phyloP scores from a whole-genome alignment of 2,797 vertebrate genomes.

The Sorex maritimensis region DNA sequence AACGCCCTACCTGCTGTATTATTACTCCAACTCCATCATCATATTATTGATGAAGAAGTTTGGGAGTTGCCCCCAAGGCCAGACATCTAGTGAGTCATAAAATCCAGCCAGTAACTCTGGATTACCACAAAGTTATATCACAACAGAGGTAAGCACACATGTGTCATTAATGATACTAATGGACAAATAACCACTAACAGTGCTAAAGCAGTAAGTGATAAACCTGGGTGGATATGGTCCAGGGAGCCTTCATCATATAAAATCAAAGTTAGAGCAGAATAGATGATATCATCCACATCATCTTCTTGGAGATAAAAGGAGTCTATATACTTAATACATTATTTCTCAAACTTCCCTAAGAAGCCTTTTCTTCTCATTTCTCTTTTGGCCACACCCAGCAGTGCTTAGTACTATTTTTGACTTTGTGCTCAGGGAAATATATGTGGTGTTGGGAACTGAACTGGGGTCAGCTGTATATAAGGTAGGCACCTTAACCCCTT shows the following conservation, averaged over 20 bases:
- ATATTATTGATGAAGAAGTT: conserved; percentile 37
- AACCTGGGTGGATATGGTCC: neutral
- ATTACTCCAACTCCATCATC: neutral
- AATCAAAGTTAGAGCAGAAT: neutral
- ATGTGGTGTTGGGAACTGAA: too few species aligned
- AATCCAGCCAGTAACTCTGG: neutral
- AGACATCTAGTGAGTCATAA: conserved; percentile 16
- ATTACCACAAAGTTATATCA: neutral
- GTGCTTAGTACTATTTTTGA: too few species aligned
- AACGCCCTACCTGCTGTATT: too few species aligned
- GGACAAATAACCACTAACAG: neutral
- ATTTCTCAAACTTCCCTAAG: neutral
- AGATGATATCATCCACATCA: fast-evolving
- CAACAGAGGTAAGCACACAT: neutral
- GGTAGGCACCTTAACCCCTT: too few species aligned
- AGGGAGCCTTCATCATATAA: conserved; percentile 4
- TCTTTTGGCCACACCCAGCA: too few species aligned
- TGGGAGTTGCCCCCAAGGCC: neutral
- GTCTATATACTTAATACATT: neutral
- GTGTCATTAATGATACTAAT: neutral
- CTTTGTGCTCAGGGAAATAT: too few species aligned
- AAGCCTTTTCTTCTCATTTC: neutral
- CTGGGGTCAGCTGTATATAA: too few species aligned
- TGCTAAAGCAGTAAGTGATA: neutral
- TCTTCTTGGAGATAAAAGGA: neutral